These are phyloP conservation scores for Mionectes olivaceus DNA, from an alignment of 2,797 vertebrate genomes.

Conservation along the genomic window DNA sequence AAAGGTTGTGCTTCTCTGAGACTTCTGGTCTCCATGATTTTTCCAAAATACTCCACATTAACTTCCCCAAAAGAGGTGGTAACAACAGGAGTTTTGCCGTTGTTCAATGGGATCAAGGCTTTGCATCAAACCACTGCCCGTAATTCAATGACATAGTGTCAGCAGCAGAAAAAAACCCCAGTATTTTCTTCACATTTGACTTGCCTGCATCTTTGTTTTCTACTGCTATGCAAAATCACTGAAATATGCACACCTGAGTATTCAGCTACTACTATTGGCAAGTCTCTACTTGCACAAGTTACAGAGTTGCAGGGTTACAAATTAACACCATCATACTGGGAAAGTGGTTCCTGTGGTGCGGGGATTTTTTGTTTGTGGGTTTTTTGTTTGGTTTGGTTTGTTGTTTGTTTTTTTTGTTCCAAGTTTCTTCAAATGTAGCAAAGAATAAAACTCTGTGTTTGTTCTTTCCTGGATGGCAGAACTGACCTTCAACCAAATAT, in stretches of 20 bases:
- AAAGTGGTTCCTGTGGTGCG: not conserved
- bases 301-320: not conserved
- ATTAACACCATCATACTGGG: not conserved
- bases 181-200: not conserved
- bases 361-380: not conserved
- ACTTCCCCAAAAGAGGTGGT: not conserved
- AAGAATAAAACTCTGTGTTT: not conserved
- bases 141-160: not conserved
- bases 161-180: not conserved
- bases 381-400: not conserved
- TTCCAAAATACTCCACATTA: not conserved
- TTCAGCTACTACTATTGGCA: not conserved
- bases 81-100: not conserved
- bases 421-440: not conserved
- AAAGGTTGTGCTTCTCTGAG: not conserved
- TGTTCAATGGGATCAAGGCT: not conserved
- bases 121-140: not conserved
- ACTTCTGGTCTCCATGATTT: not conserved
- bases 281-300: not conserved
- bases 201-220: not conserved
- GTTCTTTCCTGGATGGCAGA: constrained; percentile 19
- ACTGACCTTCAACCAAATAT: constrained; percentile 58
- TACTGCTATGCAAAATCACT: not conserved
- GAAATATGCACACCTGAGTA: not conserved
- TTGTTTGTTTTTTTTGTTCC: not conserved